Evolutionary conservation across 2,888 invertebrate genomes (phyloP).

Genomic region (Macaria liturata): DNA sequence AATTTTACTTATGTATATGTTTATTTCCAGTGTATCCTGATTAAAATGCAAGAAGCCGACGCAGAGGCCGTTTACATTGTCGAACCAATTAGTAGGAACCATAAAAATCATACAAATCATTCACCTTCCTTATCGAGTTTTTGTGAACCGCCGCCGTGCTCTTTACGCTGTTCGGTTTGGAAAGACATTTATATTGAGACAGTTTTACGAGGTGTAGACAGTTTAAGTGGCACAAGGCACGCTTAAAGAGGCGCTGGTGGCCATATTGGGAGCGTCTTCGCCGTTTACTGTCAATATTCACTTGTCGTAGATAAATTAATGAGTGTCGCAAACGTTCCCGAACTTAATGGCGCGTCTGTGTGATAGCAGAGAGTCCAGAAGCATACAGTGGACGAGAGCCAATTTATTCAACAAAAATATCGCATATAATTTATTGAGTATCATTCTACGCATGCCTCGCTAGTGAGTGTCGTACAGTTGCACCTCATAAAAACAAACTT

Average conservation of each 20-base stretch:
- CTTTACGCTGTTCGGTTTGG: conserved; percentile 62
- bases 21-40: conserved; percentile 71
- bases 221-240: conserved; percentile 57
- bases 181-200: conserved; percentile 60
- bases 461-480: conserved; percentile 70
- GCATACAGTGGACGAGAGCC: conserved; percentile 71
- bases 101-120: conserved; percentile 75
- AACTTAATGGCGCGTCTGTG: conserved; percentile 54
- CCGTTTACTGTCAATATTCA: conserved; percentile 35
- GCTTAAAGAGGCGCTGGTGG: conserved; percentile 45
- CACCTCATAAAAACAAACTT: conserved; percentile 78
- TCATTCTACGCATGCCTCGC: conserved; percentile 71
- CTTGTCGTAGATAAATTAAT: conserved; percentile 36
- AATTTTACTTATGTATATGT: conserved; percentile 64
- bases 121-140: conserved; percentile 67
- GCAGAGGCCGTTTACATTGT: conserved; percentile 73
- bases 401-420: conserved; percentile 77
- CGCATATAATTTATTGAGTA: conserved; percentile 76
- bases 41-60: conserved; percentile 74
- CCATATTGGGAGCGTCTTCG: conserved; percentile 50
- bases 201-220: conserved; percentile 73
- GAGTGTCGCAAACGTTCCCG: conserved; percentile 38
- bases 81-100: conserved; percentile 73
- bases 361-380: conserved; percentile 62
- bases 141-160: conserved; percentile 50